phyloP scores from a whole-genome alignment of 2,113 vertebrate species.

The Synodontis membranacea region DNA sequence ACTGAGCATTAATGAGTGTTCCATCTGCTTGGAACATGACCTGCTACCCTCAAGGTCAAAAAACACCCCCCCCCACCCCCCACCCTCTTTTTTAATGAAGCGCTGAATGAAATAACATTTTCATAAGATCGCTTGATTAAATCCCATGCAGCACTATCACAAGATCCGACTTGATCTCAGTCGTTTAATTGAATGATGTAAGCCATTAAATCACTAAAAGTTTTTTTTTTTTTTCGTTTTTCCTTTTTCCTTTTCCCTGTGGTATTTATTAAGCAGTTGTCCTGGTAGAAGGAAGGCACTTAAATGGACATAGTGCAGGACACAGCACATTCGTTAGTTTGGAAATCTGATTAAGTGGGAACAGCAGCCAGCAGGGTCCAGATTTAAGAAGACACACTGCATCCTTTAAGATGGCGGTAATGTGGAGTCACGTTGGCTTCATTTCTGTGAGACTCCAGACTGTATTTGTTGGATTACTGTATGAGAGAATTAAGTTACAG shows the following conservation, averaged over 20 bases:
- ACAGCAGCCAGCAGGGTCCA: slow-evolving; percentile 42
- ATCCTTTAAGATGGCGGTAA: slow-evolving; percentile 47
- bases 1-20: slow-evolving; percentile 51
- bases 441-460: slow-evolving; percentile 47
- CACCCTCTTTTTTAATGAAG: neutral
- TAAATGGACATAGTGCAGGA: slow-evolving; percentile 41
- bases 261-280: slow-evolving; percentile 47
- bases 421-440: slow-evolving; percentile 46
- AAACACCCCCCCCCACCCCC: neutral
- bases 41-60: slow-evolving; percentile 41
- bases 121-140: neutral
- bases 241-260: neutral
- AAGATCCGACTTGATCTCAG: slow-evolving; percentile 27
- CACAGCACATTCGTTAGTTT: slow-evolving; percentile 52
- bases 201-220: slow-evolving; percentile 50
- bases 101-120: slow-evolving; percentile 9
- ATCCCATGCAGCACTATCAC: slow-evolving; percentile 31
- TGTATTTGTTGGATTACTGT: slow-evolving; percentile 39
- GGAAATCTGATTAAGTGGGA: slow-evolving; percentile 55
- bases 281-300: slow-evolving; percentile 42
- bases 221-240: too few species aligned
- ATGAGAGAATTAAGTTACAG: slow-evolving; percentile 46
- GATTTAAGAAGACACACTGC: slow-evolving; percentile 48
- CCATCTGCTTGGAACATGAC: slow-evolving; percentile 47
- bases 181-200: slow-evolving; percentile 43